phyloP scores from a whole-genome alignment of 2,888 invertebrate species.

The Carabus problematicus region DNA sequence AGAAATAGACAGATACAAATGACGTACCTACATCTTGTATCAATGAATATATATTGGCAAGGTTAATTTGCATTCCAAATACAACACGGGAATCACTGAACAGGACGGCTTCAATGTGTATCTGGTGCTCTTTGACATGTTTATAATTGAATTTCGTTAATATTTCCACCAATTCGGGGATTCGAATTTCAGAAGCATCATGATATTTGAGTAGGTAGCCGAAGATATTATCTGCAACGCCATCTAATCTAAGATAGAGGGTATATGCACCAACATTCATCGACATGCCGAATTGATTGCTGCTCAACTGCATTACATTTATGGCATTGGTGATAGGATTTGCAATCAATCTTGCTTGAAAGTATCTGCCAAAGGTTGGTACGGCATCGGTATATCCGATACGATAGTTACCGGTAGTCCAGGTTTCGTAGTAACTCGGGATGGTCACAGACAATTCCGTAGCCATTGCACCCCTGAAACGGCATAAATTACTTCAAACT shows the following conservation, averaged over 20 bases:
- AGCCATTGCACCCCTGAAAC: not conserved
- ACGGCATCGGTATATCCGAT: conserved; percentile 12
- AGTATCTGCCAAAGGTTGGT: conserved; percentile 17
- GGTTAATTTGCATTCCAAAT: not conserved
- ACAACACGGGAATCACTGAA: conserved; percentile 14
- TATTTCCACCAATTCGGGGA: conserved; percentile 18
- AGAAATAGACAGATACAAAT: not conserved
- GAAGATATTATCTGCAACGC: not conserved
- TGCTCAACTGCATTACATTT: conserved; percentile 4
- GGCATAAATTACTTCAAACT: not conserved
- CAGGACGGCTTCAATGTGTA: conserved; percentile 19
- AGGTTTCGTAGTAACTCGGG: conserved; percentile 4
- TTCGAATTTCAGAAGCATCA: not conserved
- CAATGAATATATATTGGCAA: not conserved
- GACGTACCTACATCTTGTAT: not conserved
- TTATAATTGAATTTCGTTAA: conserved; percentile 15
- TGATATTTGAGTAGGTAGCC: not conserved
- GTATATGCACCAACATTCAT: conserved; percentile 17
- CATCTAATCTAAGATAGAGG: conserved; percentile 6
- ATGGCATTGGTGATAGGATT: conserved; percentile 2
- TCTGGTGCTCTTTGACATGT: conserved; percentile 1
- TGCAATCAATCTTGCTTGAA: conserved; percentile 15
- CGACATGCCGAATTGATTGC: conserved; percentile 15
- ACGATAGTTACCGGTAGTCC: conserved; percentile 25
- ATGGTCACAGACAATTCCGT: not conserved